Evolutionary conservation across 1,140 invertebrate species (phyloP), one percentile per base, ranked within the genome.

Genomic region (Formica selysi): DNA sequence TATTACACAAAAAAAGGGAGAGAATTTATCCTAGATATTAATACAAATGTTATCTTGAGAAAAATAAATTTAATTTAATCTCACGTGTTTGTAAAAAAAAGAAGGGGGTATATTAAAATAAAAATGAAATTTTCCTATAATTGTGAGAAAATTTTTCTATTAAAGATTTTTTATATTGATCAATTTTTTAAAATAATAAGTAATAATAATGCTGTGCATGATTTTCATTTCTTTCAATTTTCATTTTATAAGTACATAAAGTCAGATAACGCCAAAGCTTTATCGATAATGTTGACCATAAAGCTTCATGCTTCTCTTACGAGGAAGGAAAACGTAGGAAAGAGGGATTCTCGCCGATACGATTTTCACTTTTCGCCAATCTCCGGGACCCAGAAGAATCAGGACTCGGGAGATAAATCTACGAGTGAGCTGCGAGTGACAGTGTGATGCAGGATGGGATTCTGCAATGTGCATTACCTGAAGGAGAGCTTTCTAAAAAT

Each of bases 361-460:
- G 48, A 87, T 87, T 88, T 88, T 88, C 86, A 64, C 76, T 87
- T 80, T 71, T 67, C 81, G 44, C 8, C 64, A 36, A 54, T 80
- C 16, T 51, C 38, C 51, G n/a, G 13, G 48, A 65, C 19, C 64
- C 48, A 38, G 54, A 68, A 44, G 44, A 57, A 54, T 70, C 48
- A 65, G 76, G 22, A 70, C 32, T 32, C 44, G 29, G 41, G 51
- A 80, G 65, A 80, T 80, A 70, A 70, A 80, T 80, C 51, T 80
- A 44, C 65, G 65, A 57, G 78, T 65, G 65, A 80, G 65, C 78
- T 80, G 78, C 65, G 54, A 80, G 48, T 65, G 78, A 80, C 78
- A 80, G 79, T 74, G 79, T 61, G 38, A 83, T 73, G 68, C 79
- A 61, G 29, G 54, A 83, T 73, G 57, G 79, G 38, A 74, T 83